These are phyloP conservation scores for Etheostoma perlongum DNA, from an alignment of 2,797 vertebrate species.

Conservation along the genomic window DNA sequence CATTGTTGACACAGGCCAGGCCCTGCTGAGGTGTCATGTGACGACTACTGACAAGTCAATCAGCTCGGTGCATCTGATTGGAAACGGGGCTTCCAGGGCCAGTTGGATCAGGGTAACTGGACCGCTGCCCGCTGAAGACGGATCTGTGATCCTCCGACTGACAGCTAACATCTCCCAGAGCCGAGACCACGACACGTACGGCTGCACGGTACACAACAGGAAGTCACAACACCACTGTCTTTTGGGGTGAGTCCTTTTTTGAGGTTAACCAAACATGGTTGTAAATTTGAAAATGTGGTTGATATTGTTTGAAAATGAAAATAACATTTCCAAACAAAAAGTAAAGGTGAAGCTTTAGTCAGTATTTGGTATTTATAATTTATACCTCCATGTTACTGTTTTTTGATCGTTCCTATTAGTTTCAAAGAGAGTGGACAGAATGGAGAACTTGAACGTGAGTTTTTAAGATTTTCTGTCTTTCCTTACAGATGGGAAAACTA, in stretches of 20 bases:
- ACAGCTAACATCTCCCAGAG: constrained; percentile 7
- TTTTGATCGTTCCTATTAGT: no score
- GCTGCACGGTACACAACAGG: constrained; percentile 19
- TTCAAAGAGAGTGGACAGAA: no score
- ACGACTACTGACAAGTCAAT: constrained; percentile 18
- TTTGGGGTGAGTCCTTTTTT: constrained; percentile 29
- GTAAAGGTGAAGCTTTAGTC: neutral
- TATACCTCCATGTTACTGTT: no score
- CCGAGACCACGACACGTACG: neutral
- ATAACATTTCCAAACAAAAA: neutral
- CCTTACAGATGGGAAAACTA: constrained; percentile 36
- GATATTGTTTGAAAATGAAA: neutral
- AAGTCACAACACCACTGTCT: neutral
- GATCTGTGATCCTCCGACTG: constrained; percentile 10
- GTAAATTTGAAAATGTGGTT: neutral
- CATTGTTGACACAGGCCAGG: neutral
- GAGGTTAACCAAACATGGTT: neutral
- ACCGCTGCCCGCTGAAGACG: constrained; percentile 9
- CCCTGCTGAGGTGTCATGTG: constrained; percentile 16
- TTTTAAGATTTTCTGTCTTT: neutral
- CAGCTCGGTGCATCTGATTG: constrained; percentile 23
- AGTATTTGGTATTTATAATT: neutral
- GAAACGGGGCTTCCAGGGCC: constrained; percentile 6
- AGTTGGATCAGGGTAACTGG: neutral
- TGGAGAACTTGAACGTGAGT: neutral